A percentile compares a stretch with the other conserved stretches of the same genome.
phyloP scores from a whole-genome alignment of 1,140 invertebrate species.

The Rhopalosiphum padi region DNA sequence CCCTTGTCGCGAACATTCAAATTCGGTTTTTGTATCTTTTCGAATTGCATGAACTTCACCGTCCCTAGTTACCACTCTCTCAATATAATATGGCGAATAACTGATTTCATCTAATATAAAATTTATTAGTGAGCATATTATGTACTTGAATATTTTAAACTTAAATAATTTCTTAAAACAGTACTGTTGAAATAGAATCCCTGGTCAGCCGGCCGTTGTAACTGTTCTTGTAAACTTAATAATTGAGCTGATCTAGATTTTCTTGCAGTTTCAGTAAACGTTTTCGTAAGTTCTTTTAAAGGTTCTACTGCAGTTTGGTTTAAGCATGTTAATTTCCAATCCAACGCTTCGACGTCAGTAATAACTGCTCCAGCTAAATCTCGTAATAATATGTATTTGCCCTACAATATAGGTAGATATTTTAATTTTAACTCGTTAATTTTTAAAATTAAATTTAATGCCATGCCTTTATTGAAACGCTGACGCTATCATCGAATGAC shows the following conservation, averaged over 20 bases:
- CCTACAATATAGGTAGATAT: conserved; percentile 63
- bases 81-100: conserved; percentile 74
- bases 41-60: conserved; percentile 75
- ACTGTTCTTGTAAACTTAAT: conserved; percentile 63
- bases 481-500: conserved; percentile 77
- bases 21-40: conserved; percentile 76
- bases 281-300: conserved; percentile 61
- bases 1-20: conserved; percentile 78
- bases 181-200: conserved; percentile 54
- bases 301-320: conserved; percentile 58
- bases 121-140: background rate
- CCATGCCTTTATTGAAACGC: conserved; percentile 75
- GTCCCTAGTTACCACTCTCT: conserved; percentile 75
- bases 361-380: conserved; percentile 68
- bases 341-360: conserved; percentile 63
- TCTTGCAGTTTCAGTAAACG: conserved; percentile 65
- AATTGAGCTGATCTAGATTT: conserved; percentile 66
- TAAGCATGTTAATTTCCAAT: conserved; percentile 60
- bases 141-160: background rate
- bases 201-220: conserved; percentile 59
- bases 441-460: conserved; percentile 21
- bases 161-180: background rate
- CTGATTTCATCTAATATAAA: conserved; percentile 45
- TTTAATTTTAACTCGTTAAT: background rate
- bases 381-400: conserved; percentile 69